phyloP scores from a whole-genome alignment of 2,888 invertebrate species.

The Andrena marginata region DNA sequence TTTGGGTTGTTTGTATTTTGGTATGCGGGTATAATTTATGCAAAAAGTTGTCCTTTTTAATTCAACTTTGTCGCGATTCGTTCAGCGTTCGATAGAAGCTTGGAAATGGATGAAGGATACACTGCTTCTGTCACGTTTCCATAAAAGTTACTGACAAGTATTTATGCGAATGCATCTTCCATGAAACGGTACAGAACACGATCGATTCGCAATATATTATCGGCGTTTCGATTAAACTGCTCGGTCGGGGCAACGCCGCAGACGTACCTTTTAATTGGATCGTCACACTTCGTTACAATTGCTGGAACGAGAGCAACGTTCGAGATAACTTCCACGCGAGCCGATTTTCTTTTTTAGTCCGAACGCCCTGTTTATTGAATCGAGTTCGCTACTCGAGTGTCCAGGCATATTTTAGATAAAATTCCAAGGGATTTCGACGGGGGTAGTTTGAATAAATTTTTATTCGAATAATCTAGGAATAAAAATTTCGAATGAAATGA shows the following conservation, averaged over 20 bases:
- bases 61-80: not conserved
- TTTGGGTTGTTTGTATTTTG: not conserved
- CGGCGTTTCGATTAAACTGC: slow-evolving; percentile 36
- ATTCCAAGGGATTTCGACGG: too few relatives aligned
- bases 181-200: not conserved
- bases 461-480: too few relatives aligned
- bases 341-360: not conserved
- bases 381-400: too few relatives aligned
- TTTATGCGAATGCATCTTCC: slow-evolving; percentile 1
- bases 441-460: too few relatives aligned
- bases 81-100: not conserved
- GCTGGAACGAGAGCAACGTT: slow-evolving; percentile 15
- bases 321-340: slow-evolving; percentile 1
- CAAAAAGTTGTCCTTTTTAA: not conserved
- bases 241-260: not conserved
- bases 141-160: not conserved
- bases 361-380: too few relatives aligned
- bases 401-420: too few relatives aligned
- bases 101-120: not conserved
- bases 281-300: slow-evolving; percentile 23
- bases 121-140: not conserved
- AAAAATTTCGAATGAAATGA: too few relatives aligned
- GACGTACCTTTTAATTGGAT: slow-evolving; percentile 39
- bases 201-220: slow-evolving; percentile 19
- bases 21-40: not conserved